These are phyloP conservation scores for Sigmodon hispidus DNA, from an alignment of 2,113 vertebrate genomes.

Conservation along the genomic window DNA sequence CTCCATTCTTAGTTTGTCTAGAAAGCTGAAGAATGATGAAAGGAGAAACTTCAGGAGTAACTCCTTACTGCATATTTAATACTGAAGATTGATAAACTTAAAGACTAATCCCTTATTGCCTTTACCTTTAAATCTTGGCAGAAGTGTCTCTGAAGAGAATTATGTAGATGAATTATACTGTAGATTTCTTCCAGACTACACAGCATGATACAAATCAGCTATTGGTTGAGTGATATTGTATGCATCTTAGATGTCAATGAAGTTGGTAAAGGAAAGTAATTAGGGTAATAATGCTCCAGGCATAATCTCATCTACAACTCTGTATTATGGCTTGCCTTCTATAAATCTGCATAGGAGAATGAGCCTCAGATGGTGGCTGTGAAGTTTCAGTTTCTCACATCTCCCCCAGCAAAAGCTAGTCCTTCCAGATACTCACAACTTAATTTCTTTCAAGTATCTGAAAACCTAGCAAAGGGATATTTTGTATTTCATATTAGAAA, in stretches of 20 bases:
- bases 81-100: background rate
- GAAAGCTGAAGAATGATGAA: background rate
- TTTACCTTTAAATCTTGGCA: background rate
- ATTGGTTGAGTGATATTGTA: background rate
- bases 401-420: background rate
- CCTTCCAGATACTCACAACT: background rate
- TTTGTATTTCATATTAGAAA: background rate
- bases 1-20: background rate
- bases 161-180: background rate
- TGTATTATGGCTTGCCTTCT: background rate
- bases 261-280: background rate
- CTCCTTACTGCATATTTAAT: background rate
- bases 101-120: background rate
- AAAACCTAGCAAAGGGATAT: background rate
- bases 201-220: background rate
- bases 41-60: background rate
- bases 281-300: background rate
- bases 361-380: background rate
- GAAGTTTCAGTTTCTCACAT: background rate
- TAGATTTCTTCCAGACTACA: background rate
- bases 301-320: background rate
- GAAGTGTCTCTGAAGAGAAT: slow-evolving; percentile 16
- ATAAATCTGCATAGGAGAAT: background rate
- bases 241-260: slow-evolving; percentile 32
- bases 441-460: background rate